Conservation (phyloP, 2,113 vertebrate genomes). For the Daphoenositta chrysoptera region DNA sequence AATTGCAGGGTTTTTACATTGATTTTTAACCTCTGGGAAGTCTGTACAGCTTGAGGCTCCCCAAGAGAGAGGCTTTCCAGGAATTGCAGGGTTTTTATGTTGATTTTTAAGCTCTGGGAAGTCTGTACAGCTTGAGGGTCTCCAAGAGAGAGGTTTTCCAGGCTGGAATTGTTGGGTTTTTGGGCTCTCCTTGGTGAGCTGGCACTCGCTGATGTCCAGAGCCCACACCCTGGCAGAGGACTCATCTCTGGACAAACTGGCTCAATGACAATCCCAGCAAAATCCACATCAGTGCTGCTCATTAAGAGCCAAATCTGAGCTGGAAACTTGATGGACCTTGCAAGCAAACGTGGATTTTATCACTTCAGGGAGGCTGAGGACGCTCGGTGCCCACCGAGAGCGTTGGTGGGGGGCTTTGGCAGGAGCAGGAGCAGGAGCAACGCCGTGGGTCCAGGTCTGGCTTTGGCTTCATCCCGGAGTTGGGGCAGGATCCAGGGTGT, state of each 20-base stretch:
- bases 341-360: neutral
- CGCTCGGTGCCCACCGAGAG: rapidly evolving
- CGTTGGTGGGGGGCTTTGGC: rapidly evolving
- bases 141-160: neutral
- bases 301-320: neutral
- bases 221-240: neutral
- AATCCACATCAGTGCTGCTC: neutral
- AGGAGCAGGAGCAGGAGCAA: rapidly evolving
- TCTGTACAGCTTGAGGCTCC: too few species aligned
- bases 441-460: rapidly evolving
- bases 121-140: neutral
- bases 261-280: conserved; percentile 25
- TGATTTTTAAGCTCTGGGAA: neutral
- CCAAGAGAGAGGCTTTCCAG: too few species aligned
- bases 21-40: too few species aligned
- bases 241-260: neutral
- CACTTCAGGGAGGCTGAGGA: neutral
- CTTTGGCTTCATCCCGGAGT: rapidly evolving
- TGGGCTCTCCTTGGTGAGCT: neutral
- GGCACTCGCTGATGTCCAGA: neutral
- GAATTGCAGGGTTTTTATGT: too few species aligned
- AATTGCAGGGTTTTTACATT: too few species aligned
- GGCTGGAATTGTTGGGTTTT: neutral
- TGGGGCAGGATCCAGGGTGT: rapidly evolving
- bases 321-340: neutral